phyloP scores from a whole-genome alignment of 2,888 invertebrate species.

The Nomada fucata region DNA sequence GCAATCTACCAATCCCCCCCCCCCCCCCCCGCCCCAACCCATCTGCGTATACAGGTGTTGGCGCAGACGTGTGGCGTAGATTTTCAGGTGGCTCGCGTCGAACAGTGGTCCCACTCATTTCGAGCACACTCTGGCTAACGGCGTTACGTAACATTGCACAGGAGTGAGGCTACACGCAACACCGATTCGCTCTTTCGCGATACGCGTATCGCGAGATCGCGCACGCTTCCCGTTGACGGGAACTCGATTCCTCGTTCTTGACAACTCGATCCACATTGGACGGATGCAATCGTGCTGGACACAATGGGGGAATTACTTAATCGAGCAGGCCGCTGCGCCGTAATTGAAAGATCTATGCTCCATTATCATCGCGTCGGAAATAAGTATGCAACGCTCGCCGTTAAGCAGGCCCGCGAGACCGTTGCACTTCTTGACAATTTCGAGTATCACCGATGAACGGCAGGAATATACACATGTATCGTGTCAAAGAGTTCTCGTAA shows the following conservation, averaged over 20 bases:
- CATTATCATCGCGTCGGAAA: not conserved
- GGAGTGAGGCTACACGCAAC: not conserved
- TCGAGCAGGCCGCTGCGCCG: no score
- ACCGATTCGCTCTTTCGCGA: not conserved
- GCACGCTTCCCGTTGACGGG: not conserved
- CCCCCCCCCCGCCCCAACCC: no score
- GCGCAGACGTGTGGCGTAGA: not conserved
- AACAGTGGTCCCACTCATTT: constrained; percentile 33
- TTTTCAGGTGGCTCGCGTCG: not conserved
- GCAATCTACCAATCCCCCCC: no score
- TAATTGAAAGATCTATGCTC: no score
- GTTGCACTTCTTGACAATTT: constrained; percentile 42
- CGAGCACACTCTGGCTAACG: not conserved
- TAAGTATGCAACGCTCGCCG: constrained; percentile 18
- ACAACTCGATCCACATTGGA: not conserved
- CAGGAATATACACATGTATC: constrained; percentile 49
- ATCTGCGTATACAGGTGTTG: not conserved
- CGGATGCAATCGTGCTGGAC: constrained; percentile 18
- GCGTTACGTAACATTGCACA: constrained; percentile 39
- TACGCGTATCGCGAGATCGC: not conserved
- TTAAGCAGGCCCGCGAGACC: constrained; percentile 4
- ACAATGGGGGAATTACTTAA: no score
- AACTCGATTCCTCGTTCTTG: no score
- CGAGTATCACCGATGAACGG: constrained; percentile 33
- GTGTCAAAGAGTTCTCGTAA: constrained; percentile 64